Base-by-base conservation (phyloP, 2,888 invertebrate genomes). In the Hirtodrosophila histrioides region DNA sequence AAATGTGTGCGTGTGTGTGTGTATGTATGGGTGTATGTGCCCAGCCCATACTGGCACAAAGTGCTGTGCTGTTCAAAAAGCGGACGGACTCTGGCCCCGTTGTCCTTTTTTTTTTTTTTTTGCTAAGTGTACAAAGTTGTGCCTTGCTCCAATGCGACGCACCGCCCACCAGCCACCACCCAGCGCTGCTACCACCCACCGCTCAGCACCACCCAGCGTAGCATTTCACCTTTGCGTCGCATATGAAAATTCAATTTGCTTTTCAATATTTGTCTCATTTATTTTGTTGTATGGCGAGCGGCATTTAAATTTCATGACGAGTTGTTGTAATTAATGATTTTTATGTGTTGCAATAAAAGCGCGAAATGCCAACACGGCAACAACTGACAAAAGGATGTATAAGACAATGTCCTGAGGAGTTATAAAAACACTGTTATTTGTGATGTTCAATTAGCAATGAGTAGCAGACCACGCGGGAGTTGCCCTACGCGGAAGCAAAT, bases 281-380 rank as follows among this genome's bases (percentile, higher is more conserved):
- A 75, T 75, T 82, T 69, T 69, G 68, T 73, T 75, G 57, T 66
- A 65, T 74, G 65, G 55, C 54, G 58, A 61, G 53, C 58, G 69
- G 53, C 86, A 83, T 86, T 82, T 86, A 86, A 83, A 83, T 79
- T 82, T 83, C 83, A 86, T 83, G 83, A 69, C 74, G 69, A 70
- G 78, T 81, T 86, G 78, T 84, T 86, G 87, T 84, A 84, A 84
- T 84, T 86, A 84, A 84, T 86, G 85, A 81, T 78, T 86, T 84
- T 84, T 81, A 84, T 86, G 82, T 68, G 64, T 65, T 60, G 72
- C 75, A 81, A 84, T 84, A 84, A 84, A 86, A 70, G 71, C 67
- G 48, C 50, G 45, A 51, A 70, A 58, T 55, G 53, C 58, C 69
- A 60, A 43, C 75, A 60, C 40, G 43, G 37, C 43, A 49, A 44